Percentiles rank a stretch among this genome's conserved stretches.
These are phyloP conservation scores for Adelphocoris suturalis DNA, from an alignment of 2,888 invertebrate species.

Conservation along the genomic window DNA sequence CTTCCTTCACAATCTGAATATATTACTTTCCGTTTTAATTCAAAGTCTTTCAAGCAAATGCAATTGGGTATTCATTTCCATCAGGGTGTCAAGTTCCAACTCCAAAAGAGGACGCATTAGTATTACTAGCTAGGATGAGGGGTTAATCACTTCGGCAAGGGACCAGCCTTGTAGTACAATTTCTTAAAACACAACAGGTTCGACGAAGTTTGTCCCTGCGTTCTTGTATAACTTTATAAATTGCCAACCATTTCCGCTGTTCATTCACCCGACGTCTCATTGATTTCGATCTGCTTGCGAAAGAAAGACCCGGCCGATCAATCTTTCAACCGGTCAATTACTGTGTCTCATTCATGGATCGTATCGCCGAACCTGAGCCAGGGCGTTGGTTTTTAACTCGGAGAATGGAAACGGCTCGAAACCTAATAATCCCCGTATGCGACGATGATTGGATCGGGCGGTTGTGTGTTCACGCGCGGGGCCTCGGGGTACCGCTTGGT, in stretches of 20 bases:
- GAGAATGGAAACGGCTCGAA: neutral
- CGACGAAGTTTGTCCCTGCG: no score
- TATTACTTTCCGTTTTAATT: no score
- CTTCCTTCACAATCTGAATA: no score
- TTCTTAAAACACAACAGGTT: no score
- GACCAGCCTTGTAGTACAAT: no score
- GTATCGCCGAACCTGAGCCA: conserved; percentile 17
- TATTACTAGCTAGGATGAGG: no score
- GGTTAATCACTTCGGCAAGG: no score
- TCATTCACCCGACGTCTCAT: conserved; percentile 3
- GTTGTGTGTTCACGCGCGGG: conserved; percentile 31
- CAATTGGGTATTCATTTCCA: no score
- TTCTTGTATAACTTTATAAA: neutral
- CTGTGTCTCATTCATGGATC: conserved; percentile 51
- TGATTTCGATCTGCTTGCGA: conserved; percentile 44
- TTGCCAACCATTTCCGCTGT: conserved; percentile 8
- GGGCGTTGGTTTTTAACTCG: conserved; percentile 15
- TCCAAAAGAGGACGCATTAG: no score
- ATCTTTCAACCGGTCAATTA: conserved; percentile 36
- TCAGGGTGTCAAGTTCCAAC: no score
- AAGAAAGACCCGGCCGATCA: conserved; percentile 9
- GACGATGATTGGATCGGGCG: conserved; percentile 33
- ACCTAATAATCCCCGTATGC: conserved; percentile 8
- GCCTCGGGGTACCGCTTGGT: neutral
- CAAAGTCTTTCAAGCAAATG: no score